Base-by-base conservation (phyloP, 2,888 invertebrate species). In the Heliconius cydno region DNA sequence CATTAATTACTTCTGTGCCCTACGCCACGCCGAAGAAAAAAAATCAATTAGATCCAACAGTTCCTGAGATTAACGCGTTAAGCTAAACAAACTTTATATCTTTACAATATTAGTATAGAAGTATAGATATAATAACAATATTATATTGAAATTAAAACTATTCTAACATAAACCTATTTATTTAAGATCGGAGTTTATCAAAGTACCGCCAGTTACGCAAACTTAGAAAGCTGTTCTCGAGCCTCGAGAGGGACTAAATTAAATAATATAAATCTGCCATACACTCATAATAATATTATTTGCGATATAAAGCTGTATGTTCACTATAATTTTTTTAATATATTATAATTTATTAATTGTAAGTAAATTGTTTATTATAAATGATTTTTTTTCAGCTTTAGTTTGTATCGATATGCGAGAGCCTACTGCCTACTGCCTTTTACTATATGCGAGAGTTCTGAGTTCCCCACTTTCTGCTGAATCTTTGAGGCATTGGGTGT, bases 141-240 rank as follows among this genome's bases (percentile, higher is more conserved):
- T 25, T n/a, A n/a, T n/a, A 12, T 4, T 63, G 4, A 63, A 60
- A 46, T 65, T 25, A 52, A 30, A 66, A 22, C 22, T 19, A 28
- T 46, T 15, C 4, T 25, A 74, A 4, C 38, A n/a, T n/a, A 46
- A 63, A 15, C 6, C 15, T 71, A 41, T 67, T 74, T 60, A 22
- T 66, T 28, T 15, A 28, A 73, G n/a, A 63, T 38, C 52, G 10
- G 41, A 60, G 71, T 38, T 28, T n/a, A 77, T 63, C 63, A 60
- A 78, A 76, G 68, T 77, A 75, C 70, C 68, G 57, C 73, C 73
- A 46, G 46, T 81, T 79, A 81, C 79, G 81, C 81, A 81, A 81
- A 81, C 52, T 52, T 79, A 79, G 79, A 81, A 81, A 79, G 81
- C 77, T 79, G 73, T 38, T 72, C 68, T 60, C 67, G 30, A 66